Evolutionary conservation across 2,888 invertebrate genomes (phyloP).

Genomic region (Mesorhabditis spiculigera): DNA sequence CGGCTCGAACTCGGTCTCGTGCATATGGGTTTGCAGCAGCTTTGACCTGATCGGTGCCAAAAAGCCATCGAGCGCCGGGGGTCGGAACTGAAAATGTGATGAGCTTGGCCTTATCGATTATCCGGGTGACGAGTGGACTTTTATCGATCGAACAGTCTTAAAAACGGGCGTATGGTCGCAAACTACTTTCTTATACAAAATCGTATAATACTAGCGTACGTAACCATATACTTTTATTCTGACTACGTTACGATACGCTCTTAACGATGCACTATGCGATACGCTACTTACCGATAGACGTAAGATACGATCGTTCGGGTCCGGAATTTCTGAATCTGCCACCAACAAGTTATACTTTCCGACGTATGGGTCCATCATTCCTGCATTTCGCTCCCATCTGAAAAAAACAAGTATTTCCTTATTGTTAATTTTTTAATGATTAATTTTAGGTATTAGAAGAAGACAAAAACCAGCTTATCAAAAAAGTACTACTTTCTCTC

Average conservation of each 20-base stretch:
- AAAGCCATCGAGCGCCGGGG: slow-evolving; percentile 23
- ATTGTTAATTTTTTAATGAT: too few species aligned
- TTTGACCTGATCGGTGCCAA: slow-evolving; percentile 19
- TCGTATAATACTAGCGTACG: neutral
- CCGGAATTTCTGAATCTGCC: slow-evolving; percentile 30
- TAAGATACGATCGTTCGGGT: slow-evolving; percentile 32
- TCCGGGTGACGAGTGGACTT: neutral
- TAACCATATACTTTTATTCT: neutral
- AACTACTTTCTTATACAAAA: neutral
- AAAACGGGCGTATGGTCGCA: neutral
- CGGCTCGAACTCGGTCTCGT: slow-evolving; percentile 27
- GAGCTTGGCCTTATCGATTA: neutral
- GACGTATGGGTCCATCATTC: slow-evolving; percentile 40
- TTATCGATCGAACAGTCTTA: neutral
- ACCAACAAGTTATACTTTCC: slow-evolving; percentile 32
- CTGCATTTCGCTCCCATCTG: slow-evolving; percentile 42
- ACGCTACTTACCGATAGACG: slow-evolving; percentile 17
- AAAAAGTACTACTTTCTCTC: too few species aligned
- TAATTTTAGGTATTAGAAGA: too few species aligned
- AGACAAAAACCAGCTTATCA: too few species aligned
- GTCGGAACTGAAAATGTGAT: slow-evolving; percentile 21
- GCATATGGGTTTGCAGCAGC: slow-evolving; percentile 13
- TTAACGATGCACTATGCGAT: neutral
- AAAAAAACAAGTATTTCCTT: slow-evolving; percentile 8
- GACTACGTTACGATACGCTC: neutral